A percentile compares a stretch with the other conserved stretches of the same genome.
phyloP scores from a whole-genome alignment of 2,888 invertebrate species.

The Cephus pygmeus region DNA sequence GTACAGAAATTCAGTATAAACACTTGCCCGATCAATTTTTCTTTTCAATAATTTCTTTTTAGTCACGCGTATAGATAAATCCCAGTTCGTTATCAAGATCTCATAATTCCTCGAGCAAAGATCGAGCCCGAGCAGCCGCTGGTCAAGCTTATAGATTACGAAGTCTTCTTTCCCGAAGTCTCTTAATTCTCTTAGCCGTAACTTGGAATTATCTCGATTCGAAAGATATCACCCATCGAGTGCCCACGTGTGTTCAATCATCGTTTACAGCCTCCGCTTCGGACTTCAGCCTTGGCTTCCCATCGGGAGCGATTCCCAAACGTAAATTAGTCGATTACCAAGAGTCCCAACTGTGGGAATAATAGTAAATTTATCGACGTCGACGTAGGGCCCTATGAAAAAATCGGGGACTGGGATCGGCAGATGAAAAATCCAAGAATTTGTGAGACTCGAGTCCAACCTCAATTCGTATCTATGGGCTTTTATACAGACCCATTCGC shows the following conservation, averaged over 20 bases:
- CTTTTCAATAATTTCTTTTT: not conserved
- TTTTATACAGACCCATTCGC: not conserved
- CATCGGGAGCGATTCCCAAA: not conserved
- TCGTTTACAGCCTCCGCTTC: not conserved
- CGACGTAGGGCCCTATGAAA: not conserved
- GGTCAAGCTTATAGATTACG: not conserved
- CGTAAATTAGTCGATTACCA: not conserved
- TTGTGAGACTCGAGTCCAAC: not conserved
- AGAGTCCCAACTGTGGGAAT: not conserved
- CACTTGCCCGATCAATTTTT: not conserved
- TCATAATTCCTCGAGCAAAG: not conserved
- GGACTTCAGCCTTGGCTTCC: not conserved
- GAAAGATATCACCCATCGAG: not conserved
- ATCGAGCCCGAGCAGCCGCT: not conserved
- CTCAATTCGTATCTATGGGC: not conserved
- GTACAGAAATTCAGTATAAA: not conserved
- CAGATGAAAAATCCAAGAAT: not conserved
- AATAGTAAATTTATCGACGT: constrained; percentile 1
- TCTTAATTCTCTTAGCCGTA: constrained; percentile 1
- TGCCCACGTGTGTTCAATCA: not conserved
- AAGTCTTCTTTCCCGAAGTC: not conserved
- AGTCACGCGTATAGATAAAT: not conserved
- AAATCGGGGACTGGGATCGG: not conserved
- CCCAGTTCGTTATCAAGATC: not conserved
- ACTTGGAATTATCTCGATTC: constrained; percentile 2